phyloP scores from a whole-genome alignment of 2,113 vertebrate species.

The Bos indicus region DNA sequence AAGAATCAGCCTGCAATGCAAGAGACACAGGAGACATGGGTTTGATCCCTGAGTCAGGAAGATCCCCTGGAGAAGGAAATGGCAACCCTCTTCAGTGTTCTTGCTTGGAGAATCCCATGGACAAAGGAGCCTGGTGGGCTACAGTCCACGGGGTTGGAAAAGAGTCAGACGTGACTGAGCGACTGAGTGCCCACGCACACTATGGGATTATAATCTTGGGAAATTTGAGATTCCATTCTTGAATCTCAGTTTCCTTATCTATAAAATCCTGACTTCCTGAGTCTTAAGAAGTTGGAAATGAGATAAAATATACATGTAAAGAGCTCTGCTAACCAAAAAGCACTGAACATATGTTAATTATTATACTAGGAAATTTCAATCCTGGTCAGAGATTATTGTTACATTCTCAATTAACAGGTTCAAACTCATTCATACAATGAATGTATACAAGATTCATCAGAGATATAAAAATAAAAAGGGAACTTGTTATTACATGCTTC shows the following conservation, averaged over 20 bases:
- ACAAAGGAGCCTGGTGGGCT: not conserved
- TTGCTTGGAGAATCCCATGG: not conserved
- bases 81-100: not conserved
- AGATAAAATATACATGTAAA: not conserved
- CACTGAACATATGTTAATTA: not conserved
- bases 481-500: not conserved
- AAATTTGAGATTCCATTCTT: not conserved
- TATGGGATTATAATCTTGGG: not conserved
- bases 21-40: not conserved
- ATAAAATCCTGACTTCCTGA: not conserved
- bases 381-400: not conserved
- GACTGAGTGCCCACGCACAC: not conserved
- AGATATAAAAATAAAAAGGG: constrained; percentile 12
- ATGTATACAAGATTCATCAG: not conserved
- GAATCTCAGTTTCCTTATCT: not conserved
- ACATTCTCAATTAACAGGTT: not conserved
- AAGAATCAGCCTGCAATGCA: not conserved
- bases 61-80: not conserved
- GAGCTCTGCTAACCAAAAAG: not conserved
- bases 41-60: not conserved
- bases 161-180: not conserved
- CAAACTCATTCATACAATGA: constrained; percentile 3
- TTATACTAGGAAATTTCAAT: not conserved
- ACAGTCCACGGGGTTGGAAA: not conserved
- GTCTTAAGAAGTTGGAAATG: not conserved